Evolutionary conservation across 2,797 vertebrate genomes (phyloP), one percentile per base, ranked within the genome.

Genomic region (Acanthurus lineatus): DNA sequence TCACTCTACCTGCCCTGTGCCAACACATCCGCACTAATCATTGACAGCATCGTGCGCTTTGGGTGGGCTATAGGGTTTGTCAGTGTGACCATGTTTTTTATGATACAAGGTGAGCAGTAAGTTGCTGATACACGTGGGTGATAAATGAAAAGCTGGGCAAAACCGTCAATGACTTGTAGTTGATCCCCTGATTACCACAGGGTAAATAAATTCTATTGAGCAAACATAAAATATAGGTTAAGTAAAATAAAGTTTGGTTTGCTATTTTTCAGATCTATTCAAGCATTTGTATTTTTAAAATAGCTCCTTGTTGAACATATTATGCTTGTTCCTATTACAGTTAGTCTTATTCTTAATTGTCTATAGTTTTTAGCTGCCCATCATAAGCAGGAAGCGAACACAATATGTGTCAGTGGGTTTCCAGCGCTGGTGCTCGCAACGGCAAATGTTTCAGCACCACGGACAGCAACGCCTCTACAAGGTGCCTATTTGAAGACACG

Each of bases 21-120:
- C 92, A 89, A 90, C 90, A 93, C 90, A 93, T 91, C 91, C 89
- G 88, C 91, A 86, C 92, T 90, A 87, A 91, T 92, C 93, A 93
- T 87, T 90, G 92, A 91, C 91, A 92, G 90, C 90, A 73, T 81
- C 83, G 70, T 83, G 82, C 28, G 79, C 78, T 82, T 71, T 70
- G 51, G 71, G 52, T 77, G 69, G 76, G 61, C 84, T 85, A 69
- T 76, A 73, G 59, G 69, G 22, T 86, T 71, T 69, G 70, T 76
- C 74, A 28, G 49, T 79, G 65, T 69, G 28, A 32, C 28, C 28
- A 32, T 32, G 3, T 32, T 32, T 4, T 32, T 32, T 32, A 32
- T 32, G 28, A 32, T 32, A 32, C 28, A 32, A 28, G 28, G 28
- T 32, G 28, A 32, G 28, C 28, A 32, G 28, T 32, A 60, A 77